phyloP scores from a whole-genome alignment of 2,888 invertebrate genomes.

The Xanthostigma xanthostigma region DNA sequence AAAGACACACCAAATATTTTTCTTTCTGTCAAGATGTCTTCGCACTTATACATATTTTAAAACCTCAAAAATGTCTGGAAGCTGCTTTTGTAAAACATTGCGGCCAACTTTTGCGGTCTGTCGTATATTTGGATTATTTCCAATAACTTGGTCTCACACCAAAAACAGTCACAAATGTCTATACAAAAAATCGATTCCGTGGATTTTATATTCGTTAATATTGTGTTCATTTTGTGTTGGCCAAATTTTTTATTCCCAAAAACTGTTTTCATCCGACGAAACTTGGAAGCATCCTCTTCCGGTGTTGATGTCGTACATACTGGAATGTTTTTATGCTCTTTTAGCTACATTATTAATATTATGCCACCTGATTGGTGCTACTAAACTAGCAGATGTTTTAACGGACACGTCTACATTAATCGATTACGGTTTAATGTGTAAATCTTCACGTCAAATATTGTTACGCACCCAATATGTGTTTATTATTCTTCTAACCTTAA shows the following conservation, averaged over 20 bases:
- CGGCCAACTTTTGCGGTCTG: constrained; percentile 15
- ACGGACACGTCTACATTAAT: constrained; percentile 19
- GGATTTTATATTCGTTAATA: constrained; percentile 19
- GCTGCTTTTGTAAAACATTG: constrained; percentile 22
- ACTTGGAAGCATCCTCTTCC: neutral
- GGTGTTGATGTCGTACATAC: neutral
- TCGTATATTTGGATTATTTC: constrained; percentile 22
- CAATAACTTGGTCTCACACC: constrained; percentile 19
- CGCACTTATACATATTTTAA: too few species aligned
- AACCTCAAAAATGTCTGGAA: constrained; percentile 3
- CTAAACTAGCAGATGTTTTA: constrained; percentile 19
- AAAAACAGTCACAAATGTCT: constrained; percentile 16
- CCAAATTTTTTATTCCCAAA: constrained; percentile 14
- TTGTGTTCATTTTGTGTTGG: constrained; percentile 14
- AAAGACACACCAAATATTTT: too few species aligned
- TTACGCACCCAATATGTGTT: constrained; percentile 17
- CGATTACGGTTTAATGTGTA: constrained; percentile 22
- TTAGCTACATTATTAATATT: constrained; percentile 14
- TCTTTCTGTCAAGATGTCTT: too few species aligned
- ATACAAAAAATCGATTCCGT: constrained; percentile 19
- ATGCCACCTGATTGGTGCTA: constrained; percentile 17
- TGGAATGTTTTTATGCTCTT: neutral
- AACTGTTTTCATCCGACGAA: too few species aligned
- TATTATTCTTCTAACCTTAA: constrained; percentile 11
- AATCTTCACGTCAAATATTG: constrained; percentile 17